Base-by-base conservation (phyloP, 2,797 vertebrate genomes). In the Denticeps clupeoides region DNA sequence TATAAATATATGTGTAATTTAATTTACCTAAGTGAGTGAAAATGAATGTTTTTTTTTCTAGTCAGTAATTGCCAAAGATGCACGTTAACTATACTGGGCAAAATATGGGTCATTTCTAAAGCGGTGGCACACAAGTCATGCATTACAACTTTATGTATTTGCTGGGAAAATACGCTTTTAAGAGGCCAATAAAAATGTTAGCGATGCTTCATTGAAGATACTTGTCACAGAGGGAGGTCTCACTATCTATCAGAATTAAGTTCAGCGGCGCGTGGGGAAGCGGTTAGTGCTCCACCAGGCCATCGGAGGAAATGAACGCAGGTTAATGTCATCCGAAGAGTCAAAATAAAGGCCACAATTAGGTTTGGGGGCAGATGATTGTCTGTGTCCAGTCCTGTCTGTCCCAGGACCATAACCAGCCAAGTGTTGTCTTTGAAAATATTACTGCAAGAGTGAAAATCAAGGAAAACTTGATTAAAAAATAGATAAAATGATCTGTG, bases 1-100 rank as follows among this genome's bases (percentile, higher is more conserved):
- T 76, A 49, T 68, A 79, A 66, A 70, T 54, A 65, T 48, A 65
- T 45, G 63, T 63, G 57, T 58, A 50, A 70, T 72, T 71, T 55
- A 52, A 68, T 71, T 68, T 60, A 71, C 62, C 56, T 68, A 73
- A 70, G 63, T 60, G 50, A 59, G 45, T 49, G 64, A 51, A 71
- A 72, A 68, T 61, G 11, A 70, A 70, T 68, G 64, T 52, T 55
- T 49, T 56, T 67, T 41, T 47, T 56, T 67, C 41, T 47, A 40
- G 55, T 49, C 12, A 10, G 60, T 65, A 69, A 71, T 72, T 74
- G 65, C 67, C 50, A 57, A 46, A 77, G 64, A 75, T 69, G 60
- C 53, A 71, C 42, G 60, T 69, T 65, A 69, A 66, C 59, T 57
- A 64, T 53, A 29, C 12, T 26, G 27, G 49, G 56, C 47, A 47